Evolutionary conservation across 2,888 invertebrate genomes (phyloP).

Genomic region (Keiferia lycopersicella): DNA sequence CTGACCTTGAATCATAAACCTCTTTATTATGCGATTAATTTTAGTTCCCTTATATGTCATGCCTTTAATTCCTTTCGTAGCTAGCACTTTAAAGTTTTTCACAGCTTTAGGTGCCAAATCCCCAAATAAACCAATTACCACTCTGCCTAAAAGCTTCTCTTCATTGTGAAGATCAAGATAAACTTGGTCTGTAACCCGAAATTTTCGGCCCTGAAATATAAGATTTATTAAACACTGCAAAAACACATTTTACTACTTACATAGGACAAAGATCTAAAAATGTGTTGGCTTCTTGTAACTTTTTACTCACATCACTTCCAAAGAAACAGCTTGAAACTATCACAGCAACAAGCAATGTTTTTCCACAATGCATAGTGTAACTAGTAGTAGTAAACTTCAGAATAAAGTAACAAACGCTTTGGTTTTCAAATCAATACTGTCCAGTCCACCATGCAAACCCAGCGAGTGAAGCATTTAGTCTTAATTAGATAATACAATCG

Average conservation of each 20-base stretch:
- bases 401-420: neutral
- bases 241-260: no score
- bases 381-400: neutral
- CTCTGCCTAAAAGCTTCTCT: constrained; percentile 86
- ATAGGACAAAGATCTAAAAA: no score
- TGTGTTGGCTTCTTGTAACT: no score
- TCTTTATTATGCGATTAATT: constrained; percentile 92
- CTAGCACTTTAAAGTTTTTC: constrained; percentile 92
- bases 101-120: constrained; percentile 92
- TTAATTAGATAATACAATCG: constrained; percentile 37
- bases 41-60: constrained; percentile 88
- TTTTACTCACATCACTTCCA: constrained; percentile 5
- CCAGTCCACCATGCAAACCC: constrained; percentile 15
- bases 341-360: constrained; percentile 36
- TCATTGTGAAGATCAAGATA: constrained; percentile 90
- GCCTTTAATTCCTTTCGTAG: constrained; percentile 87
- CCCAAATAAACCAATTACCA: constrained; percentile 94
- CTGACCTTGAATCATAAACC: constrained; percentile 95
- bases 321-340: constrained; percentile 37
- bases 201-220: constrained; percentile 81
- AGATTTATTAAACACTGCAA: neutral
- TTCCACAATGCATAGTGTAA: constrained; percentile 36
- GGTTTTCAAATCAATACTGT: constrained; percentile 20
- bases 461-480: constrained; percentile 28
- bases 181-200: constrained; percentile 89